Conservation (phyloP, 2,113 vertebrate genomes). For the Bos javanicus region DNA sequence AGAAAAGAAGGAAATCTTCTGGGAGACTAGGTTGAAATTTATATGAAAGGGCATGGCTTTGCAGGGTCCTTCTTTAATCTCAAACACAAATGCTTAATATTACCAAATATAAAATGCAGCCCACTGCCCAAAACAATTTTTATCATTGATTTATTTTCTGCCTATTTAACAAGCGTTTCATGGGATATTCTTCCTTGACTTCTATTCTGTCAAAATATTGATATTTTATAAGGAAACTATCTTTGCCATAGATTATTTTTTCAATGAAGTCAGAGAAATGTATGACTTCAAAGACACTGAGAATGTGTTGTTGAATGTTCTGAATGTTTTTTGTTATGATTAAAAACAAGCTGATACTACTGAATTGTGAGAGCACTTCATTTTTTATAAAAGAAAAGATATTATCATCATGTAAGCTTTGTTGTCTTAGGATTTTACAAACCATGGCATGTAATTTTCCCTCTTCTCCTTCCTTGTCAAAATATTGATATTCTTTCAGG, state of each 20-base stretch:
- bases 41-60: conserved; percentile 65
- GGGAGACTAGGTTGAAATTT: conserved; percentile 61
- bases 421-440: conserved; percentile 77
- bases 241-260: conserved; percentile 61
- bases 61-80: conserved; percentile 57
- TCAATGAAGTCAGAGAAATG: conserved; percentile 67
- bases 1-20: conserved; percentile 68
- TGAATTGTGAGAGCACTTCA: conserved; percentile 69
- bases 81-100: conserved; percentile 60
- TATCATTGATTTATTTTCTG: conserved; percentile 29
- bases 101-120: conserved; percentile 53
- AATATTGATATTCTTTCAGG: conserved; percentile 84
- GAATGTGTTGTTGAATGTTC: conserved; percentile 60
- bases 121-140: conserved; percentile 29
- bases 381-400: conserved; percentile 76
- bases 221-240: conserved; percentile 49
- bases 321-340: conserved; percentile 73
- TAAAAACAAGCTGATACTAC: conserved; percentile 65
- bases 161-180: conserved; percentile 53
- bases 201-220: conserved; percentile 66
- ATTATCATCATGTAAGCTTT: conserved; percentile 78
- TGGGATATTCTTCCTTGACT: conserved; percentile 59
- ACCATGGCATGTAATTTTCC: conserved; percentile 79
- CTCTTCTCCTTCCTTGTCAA: conserved; percentile 79
- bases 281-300: conserved; percentile 63